Conservation (phyloP, 2,888 invertebrate genomes). For the Herminia tarsipennalis region DNA sequence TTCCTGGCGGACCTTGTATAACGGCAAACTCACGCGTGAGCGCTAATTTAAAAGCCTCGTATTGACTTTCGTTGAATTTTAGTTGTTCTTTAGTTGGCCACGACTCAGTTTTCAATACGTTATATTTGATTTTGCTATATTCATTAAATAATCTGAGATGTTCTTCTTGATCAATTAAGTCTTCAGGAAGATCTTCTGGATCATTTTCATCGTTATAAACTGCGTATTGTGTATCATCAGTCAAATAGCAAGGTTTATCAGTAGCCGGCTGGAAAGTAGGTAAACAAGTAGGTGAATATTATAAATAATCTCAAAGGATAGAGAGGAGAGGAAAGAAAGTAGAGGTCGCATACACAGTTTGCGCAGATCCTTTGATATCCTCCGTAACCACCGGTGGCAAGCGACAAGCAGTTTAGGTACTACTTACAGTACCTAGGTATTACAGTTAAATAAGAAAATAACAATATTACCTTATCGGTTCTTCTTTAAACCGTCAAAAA, state of each 20-base stretch:
- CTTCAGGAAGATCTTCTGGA: constrained; percentile 1
- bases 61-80: constrained; percentile 88
- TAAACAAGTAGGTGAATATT: too few species aligned
- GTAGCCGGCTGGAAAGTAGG: constrained; percentile 53
- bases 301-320: too few species aligned
- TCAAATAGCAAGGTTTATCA: constrained; percentile 53
- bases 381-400: too few species aligned
- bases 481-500: too few species aligned
- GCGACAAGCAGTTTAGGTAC: too few species aligned
- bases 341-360: too few species aligned
- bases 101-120: constrained; percentile 53
- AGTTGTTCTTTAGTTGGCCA: constrained; percentile 80
- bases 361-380: too few species aligned
- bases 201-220: constrained; percentile 12
- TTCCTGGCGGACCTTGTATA: constrained; percentile 95
- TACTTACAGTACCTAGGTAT: too few species aligned
- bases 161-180: neutral
- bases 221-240: constrained; percentile 29
- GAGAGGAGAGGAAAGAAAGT: too few species aligned
- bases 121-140: constrained; percentile 34
- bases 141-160: neutral
- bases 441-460: too few species aligned
- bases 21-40: constrained; percentile 89
- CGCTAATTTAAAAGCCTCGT: constrained; percentile 87
- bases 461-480: too few species aligned